A percentile compares a stretch with the other conserved stretches of the same genome.
Evolutionary conservation across 1,140 invertebrate species (phyloP).

Genomic region (Phymorhynchus buccinoides): DNA sequence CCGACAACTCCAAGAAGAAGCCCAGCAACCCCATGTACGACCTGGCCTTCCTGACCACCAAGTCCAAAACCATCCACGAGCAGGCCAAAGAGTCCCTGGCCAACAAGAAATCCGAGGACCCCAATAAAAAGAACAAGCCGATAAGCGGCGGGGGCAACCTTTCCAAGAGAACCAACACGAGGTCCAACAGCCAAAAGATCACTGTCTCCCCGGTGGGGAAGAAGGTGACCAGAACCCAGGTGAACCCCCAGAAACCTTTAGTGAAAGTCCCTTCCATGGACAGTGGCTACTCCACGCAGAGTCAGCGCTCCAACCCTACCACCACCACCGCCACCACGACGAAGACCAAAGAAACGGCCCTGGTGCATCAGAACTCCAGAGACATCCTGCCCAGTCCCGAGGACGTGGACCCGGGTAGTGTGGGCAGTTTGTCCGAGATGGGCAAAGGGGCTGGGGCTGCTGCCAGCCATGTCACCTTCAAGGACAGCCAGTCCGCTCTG

Average conservation of each 20-base stretch:
- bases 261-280: slow-evolving; percentile 64
- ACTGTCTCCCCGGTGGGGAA: slow-evolving; percentile 38
- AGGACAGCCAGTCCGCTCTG: slow-evolving; percentile 21
- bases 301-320: slow-evolving; percentile 47
- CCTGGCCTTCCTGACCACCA: slow-evolving; percentile 36
- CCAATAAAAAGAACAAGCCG: neutral
- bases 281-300: slow-evolving; percentile 61
- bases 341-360: slow-evolving; percentile 52
- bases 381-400: slow-evolving; percentile 33
- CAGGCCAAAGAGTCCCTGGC: slow-evolving; percentile 7
- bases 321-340: no score
- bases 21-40: slow-evolving; percentile 49
- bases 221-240: slow-evolving; percentile 8
- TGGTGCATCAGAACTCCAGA: slow-evolving; percentile 26
- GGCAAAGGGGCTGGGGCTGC: neutral
- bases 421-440: slow-evolving; percentile 46
- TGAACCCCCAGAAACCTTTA: slow-evolving; percentile 50
- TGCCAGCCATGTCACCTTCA: slow-evolving; percentile 23
- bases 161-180: neutral
- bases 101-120: slow-evolving; percentile 2
- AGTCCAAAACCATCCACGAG: slow-evolving; percentile 15
- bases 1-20: slow-evolving; percentile 46
- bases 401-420: slow-evolving; percentile 52
- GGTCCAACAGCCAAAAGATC: slow-evolving; percentile 34
- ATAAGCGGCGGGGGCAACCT: neutral